Conservation (phyloP, 2,113 vertebrate genomes). For the Zeus faber region DNA sequence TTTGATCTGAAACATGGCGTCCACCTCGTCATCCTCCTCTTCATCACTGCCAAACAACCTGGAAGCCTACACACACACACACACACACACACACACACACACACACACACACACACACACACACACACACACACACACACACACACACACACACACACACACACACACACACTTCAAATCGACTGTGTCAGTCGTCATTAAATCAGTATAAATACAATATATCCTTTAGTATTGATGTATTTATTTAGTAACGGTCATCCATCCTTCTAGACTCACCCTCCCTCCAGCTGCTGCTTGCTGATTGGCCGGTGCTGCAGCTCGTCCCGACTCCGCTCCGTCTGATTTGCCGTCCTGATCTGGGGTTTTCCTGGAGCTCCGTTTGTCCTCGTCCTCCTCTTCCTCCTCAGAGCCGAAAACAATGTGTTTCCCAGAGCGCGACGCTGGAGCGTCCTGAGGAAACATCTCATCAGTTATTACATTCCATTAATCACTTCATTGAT, state of each 20-base stretch:
- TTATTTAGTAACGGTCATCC: no score
- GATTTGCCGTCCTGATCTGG: neutral
- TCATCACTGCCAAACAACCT: conserved; percentile 84
- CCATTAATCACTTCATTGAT: no score
- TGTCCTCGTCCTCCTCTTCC: neutral
- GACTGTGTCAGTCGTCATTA: no score
- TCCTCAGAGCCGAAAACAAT: neutral
- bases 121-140: neutral
- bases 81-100: neutral
- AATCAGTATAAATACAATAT: no score
- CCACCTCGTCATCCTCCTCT: conserved; percentile 61
- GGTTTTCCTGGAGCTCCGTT: no score
- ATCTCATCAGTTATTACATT: no score
- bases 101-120: conserved; percentile 5
- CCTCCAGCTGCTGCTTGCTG: neutral
- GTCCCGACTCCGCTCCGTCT: no score
- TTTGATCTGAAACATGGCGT: conserved; percentile 81
- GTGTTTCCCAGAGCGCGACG: neutral
- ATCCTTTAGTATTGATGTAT: no score
- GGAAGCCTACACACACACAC: conserved; percentile 26
- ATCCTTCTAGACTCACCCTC: no score
- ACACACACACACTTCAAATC: neutral
- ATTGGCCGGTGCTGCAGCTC: neutral
- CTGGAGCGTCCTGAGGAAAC: neutral
- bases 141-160: conserved; percentile 3